Evolutionary conservation across 1,140 invertebrate genomes (phyloP).

Genomic region (Eupeodes corollae): DNA sequence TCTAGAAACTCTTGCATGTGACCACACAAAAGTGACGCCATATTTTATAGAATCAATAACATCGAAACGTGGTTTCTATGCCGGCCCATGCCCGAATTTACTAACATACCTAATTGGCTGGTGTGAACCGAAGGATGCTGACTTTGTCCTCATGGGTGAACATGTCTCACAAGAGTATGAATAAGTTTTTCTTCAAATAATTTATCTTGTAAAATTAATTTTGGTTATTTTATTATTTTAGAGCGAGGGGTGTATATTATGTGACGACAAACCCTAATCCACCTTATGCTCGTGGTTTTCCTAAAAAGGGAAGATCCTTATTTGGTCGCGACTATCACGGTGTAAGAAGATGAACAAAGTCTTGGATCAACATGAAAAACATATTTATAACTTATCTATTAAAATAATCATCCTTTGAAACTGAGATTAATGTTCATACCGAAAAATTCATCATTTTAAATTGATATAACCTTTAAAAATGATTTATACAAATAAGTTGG

Average conservation of each 20-base stretch:
- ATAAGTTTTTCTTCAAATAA: background rate
- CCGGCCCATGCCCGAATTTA: slow-evolving; percentile 65
- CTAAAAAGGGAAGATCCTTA: slow-evolving; percentile 42
- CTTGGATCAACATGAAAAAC: too few relatives aligned
- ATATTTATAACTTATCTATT: too few relatives aligned
- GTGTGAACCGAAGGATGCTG: slow-evolving; percentile 61
- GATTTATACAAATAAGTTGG: too few relatives aligned
- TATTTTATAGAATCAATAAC: slow-evolving; percentile 80
- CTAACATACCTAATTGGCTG: slow-evolving; percentile 70
- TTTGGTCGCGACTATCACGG: slow-evolving; percentile 30
- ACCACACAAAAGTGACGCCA: slow-evolving; percentile 77
- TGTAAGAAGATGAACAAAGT: slow-evolving; percentile 18
- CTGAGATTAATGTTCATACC: too few relatives aligned
- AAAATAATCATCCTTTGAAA: too few relatives aligned
- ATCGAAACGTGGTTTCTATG: slow-evolving; percentile 64
- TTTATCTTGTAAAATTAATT: background rate
- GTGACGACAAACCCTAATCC: slow-evolving; percentile 74
- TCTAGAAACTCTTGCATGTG: slow-evolving; percentile 71
- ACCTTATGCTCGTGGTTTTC: slow-evolving; percentile 72
- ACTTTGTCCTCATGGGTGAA: slow-evolving; percentile 75
- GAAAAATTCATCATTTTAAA: too few relatives aligned
- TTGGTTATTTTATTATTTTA: slow-evolving; percentile 34
- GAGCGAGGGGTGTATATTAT: slow-evolving; percentile 69
- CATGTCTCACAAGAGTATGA: slow-evolving; percentile 60
- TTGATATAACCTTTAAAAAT: too few relatives aligned